Evolutionary conservation across 2,888 invertebrate species (phyloP), one percentile per base, ranked within the genome.

Genomic region (Perdita meconis): DNA sequence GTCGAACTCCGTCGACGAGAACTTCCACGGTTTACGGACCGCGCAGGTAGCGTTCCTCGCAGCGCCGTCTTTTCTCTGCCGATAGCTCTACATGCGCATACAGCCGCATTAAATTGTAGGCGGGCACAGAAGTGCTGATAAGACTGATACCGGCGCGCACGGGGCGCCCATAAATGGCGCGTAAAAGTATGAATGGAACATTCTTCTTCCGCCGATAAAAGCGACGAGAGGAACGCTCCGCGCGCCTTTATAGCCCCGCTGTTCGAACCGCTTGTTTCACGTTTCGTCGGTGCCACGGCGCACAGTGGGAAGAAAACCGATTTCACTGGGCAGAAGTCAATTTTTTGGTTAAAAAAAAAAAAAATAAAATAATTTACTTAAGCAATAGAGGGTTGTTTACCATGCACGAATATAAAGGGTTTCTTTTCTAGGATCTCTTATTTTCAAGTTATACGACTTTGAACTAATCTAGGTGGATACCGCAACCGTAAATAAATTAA

Each of bases 151-250:
- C 77, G 19, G 63, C 38, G 63, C 38, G 65, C 56, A 82, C 69
- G 85, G 70, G 70, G 72, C 64, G 70, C 56, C 82, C 78, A 72
- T 86, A 85, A 79, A 85, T 24, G 75, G 67, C 51, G 71, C 44
- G 75, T 68, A 85, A 86, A 88, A 83, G 73, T 84, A 82, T 87
- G 83, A 88, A 88, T 83, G 83, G 74, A 72, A 79, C 82, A 81
- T 88, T 88, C 74, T 84, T 82, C 77, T 74, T 78, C 51, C 42
- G 26, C 72, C 74, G 83, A 86, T 87, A 84, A 64, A 30, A 67
- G 38, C 63, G 64, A 22, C 19, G 56, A 70, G 68, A 66, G 78
- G n/a, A 75, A 76, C 61, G 47, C 50, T 16, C 24, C 8, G 16
- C 13, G 40, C 42, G 60, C 38, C 61, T 73, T 64, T 82, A 71